Evolutionary conservation across 2,797 vertebrate species (phyloP), one percentile per base, ranked within the genome.

Genomic region (Amazona ochrocephala): DNA sequence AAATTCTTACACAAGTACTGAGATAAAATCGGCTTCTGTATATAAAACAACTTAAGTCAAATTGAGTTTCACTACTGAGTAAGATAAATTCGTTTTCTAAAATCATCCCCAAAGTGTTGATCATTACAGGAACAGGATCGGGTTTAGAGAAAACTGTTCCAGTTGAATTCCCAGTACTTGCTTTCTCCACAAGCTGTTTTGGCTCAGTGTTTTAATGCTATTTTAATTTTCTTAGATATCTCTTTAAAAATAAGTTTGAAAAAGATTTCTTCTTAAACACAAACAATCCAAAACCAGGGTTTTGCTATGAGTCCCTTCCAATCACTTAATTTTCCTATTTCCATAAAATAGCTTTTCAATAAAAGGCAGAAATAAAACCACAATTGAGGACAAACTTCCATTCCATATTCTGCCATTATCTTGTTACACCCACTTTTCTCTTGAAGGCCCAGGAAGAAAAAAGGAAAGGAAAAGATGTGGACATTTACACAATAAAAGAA

Each of bases 41-140:
- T 90, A 93, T 95, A 92, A 94, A 96, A 95, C 81, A 97, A 88
- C 48, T 72, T 26, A 50, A 89, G 65, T 93, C 60, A 91, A 95
- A 78, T 53, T 93, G 85, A 89, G 62, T 91, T 94, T 89, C 56
- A 87, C 41, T 87, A 80, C 27, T 6, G 13, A 94, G 79, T 66
- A 94, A 95, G 78, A 94, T 58, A 94, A 87, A 95, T 73, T 80
- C 34, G 23, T 91, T 90, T 93, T 84, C 87, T 92, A 94, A 96
- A 96, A 84, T 74, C 34, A 90, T 77, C 71, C 68, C 26, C 39
- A 37, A 86, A 87, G 78, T 90, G 84, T 86, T 94, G 77, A 92
- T 93, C 83, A 77, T 94, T 88, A 83, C 30, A 92, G 34, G 68
- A 94, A 90, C 54, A 87, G 80, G 71, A 88, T 67, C 42, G 30